Evolutionary conservation across 1,140 invertebrate species (phyloP), one percentile per base, ranked within the genome.

Genomic region (Sipha flava): DNA sequence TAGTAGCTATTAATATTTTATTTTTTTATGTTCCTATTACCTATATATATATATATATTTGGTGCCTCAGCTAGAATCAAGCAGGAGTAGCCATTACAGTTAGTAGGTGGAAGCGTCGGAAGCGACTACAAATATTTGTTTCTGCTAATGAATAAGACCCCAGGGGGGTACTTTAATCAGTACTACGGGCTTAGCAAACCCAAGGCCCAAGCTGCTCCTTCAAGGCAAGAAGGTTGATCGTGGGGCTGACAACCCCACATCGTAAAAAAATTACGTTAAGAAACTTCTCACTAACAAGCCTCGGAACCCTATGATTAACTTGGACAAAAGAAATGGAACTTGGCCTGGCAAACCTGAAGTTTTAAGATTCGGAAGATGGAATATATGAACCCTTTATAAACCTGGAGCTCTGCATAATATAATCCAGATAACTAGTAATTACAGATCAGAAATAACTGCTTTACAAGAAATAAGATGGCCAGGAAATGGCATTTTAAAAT

Each of bases 341-440:
- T n/a, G 29, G 26, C 31, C 29, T 7, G 57, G 57, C 29, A 62
- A 62, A 62, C 29, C 29, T 62, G 57, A 29, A 62, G 12, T 62
- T 62, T 62, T 80, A 45, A 57, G 3, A 59, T 72, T 75, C 40
- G 64, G 59, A 70, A 81, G 81, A 14, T 82, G 82, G 81, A 81
- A 82, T 72, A 75, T 81, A 64, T 57, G 73, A 52, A 82, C 26
- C 10, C 40, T 80, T 26, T 40, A 49, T 10, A 68, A 37, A 52
- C 81, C 81, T 37, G 79, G 80, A 40, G 66, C 29, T 57, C 18
- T 72, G 18, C 47, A 68, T 21, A 82, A 40, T 3, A 21, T 82
- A 26, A 26, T 29, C 37, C 37, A 80, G 37, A 77, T 79, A 82
- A 64, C 81, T 5, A 54, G 37, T 18, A 80, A 34, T 29, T 43